phyloP scores from a whole-genome alignment of 1,140 invertebrate genomes.

The Chrysoperla carnea region DNA sequence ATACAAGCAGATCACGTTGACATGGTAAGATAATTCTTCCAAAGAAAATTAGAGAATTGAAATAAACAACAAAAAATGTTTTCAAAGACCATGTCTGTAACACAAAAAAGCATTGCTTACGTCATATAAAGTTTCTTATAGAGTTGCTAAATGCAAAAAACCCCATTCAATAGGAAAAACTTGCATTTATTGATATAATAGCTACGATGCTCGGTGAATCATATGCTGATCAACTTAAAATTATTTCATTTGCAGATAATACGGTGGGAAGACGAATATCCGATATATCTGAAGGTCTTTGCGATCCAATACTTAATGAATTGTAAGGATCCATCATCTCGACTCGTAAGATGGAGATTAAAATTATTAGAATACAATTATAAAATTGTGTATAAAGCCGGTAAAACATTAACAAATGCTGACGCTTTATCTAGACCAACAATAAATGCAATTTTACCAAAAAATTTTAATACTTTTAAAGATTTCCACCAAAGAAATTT shows the following conservation, averaged over 20 bases:
- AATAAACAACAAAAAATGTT: constrained; percentile 6
- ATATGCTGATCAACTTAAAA: constrained; percentile 7
- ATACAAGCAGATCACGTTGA: constrained; percentile 4
- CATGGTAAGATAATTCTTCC: constrained; percentile 5
- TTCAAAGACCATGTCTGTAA: constrained; percentile 3
- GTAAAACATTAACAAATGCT: no score
- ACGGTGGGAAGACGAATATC: neutral
- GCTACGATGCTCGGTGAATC: constrained; percentile 13
- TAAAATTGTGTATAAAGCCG: no score
- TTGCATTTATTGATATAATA: constrained; percentile 12
- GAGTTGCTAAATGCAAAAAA: constrained; percentile 15
- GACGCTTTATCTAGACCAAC: no score
- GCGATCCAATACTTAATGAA: no score
- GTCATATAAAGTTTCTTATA: constrained; percentile 8
- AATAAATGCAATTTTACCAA: no score
- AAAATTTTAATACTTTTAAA: no score
- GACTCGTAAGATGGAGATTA: no score
- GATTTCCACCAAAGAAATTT: no score
- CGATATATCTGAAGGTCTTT: constrained; percentile 1
- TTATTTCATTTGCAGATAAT: neutral
- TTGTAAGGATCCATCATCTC: no score
- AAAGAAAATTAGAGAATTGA: constrained; percentile 5
- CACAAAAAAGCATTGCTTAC: constrained; percentile 8
- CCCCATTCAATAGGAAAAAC: constrained; percentile 15
- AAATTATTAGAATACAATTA: no score